Evolutionary conservation across 2,113 vertebrate species (phyloP), one percentile per base, ranked within the genome.

Genomic region (Zapus hudsonius): DNA sequence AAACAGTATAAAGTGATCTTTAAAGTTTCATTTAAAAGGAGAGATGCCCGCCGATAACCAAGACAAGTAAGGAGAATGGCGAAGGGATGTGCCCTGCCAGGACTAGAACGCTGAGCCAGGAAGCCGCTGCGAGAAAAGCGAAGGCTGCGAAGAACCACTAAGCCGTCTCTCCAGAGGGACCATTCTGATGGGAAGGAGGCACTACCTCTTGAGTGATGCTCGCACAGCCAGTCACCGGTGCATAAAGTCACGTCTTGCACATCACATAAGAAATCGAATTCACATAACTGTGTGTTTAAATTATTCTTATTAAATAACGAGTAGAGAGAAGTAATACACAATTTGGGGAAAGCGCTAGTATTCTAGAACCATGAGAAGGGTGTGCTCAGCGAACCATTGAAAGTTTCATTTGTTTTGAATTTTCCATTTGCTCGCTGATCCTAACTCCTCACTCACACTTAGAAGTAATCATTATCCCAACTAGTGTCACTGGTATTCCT

Each of bases 11-110:
- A 94, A 92, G 88, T 84, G 69, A 88, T 92, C 63, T 87, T 89
- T 86, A 87, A 84, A 93, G 78, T 67, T 94, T 94, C 72, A 82
- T 87, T 66, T 94, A 81, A 87, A 92, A 92, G 80, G 89, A 17
- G 66, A 87, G 87, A 29, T 66, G 5, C 12, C 69, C 40, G 36
- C n/a, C 25, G 64, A 92, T 63, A 94, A 92, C 70, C 33, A 84
- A 89, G 42, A 80, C 73, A 91, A 88, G 75, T 31, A 40, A 92
- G 47, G 72, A 74, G 23, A 22, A 17, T 1, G 40, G 3, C 13
- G 42, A 22, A 9, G 12, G 7, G 40, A 15, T 23, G 7, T 67
- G 55, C 12, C 38, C 15, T 36, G 23, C 6, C 69, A 33, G 44
- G 20, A 78, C 7, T 31, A 52, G 82, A 33, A 23, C 5, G 42